Evolutionary conservation across 2,113 vertebrate species (phyloP).

Genomic region (Nematolebias whitei): DNA sequence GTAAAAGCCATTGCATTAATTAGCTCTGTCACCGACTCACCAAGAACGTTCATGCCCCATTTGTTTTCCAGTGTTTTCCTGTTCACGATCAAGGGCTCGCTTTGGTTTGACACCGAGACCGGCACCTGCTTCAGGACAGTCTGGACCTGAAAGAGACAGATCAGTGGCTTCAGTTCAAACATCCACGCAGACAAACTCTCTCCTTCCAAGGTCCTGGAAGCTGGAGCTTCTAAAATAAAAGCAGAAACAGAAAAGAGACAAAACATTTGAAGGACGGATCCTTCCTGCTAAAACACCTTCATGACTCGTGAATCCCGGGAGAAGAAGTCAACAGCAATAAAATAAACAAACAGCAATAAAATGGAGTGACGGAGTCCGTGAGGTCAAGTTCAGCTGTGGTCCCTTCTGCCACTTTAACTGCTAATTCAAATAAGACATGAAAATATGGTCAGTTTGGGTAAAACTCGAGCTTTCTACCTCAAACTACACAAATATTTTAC

Average conservation of each 20-base stretch:
- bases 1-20: not conserved
- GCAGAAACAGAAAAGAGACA: slow-evolving; percentile 21
- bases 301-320: slow-evolving; percentile 48
- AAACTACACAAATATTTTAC: no score
- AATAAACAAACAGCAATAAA: slow-evolving; percentile 24
- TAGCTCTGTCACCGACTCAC: slow-evolving; percentile 62
- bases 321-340: slow-evolving; percentile 25
- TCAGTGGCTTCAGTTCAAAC: not conserved
- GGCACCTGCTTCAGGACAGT: slow-evolving; percentile 80
- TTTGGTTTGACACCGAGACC: slow-evolving; percentile 60
- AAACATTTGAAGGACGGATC: slow-evolving; percentile 27
- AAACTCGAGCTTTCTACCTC: no score
- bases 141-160: slow-evolving; percentile 73
- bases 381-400: slow-evolving; percentile 13
- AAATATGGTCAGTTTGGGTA: no score
- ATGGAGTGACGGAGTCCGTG: not conserved
- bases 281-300: slow-evolving; percentile 46
- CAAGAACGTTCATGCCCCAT: slow-evolving; percentile 87
- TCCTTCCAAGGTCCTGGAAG: slow-evolving; percentile 5
- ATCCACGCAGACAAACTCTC: not conserved
- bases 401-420: no score
- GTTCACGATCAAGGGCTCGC: slow-evolving; percentile 68
- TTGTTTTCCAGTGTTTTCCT: slow-evolving; percentile 84
- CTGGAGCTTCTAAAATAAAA: slow-evolving; percentile 3
- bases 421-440: no score